Conservation (phyloP, 2,113 vertebrate species). For the Eidolon helvum region DNA sequence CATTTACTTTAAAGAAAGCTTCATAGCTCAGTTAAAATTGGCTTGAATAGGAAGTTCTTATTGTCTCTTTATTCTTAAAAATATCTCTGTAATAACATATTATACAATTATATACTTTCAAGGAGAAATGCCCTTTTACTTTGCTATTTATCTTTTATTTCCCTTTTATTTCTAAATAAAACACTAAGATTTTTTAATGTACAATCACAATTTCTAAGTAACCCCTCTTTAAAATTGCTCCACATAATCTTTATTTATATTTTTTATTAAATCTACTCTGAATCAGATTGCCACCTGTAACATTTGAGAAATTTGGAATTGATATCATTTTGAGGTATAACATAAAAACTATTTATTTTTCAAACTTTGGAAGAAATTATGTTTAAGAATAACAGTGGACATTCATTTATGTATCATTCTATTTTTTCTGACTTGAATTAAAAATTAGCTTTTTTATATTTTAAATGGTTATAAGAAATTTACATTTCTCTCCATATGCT, state of each 20-base stretch:
- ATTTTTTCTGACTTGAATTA: neutral
- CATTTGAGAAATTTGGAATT: neutral
- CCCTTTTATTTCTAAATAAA: neutral
- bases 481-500: neutral
- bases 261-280: neutral
- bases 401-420: neutral
- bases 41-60: neutral
- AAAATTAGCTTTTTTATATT: neutral
- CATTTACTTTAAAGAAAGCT: neutral
- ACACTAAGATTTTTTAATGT: neutral
- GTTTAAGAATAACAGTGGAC: neutral
- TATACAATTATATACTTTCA: neutral
- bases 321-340: neutral
- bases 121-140: neutral
- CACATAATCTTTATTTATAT: neutral
- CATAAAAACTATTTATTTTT: slow-evolving; percentile 3
- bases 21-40: neutral
- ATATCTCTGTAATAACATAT: neutral
- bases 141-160: neutral
- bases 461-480: neutral
- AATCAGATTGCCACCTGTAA: neutral
- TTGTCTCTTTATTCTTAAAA: neutral
- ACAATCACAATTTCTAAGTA: neutral
- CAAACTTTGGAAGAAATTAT: neutral
- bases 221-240: neutral